Evolutionary conservation across 2,797 vertebrate species (phyloP), one percentile per base, ranked within the genome.

Genomic region (Glyptemys insculpta): DNA sequence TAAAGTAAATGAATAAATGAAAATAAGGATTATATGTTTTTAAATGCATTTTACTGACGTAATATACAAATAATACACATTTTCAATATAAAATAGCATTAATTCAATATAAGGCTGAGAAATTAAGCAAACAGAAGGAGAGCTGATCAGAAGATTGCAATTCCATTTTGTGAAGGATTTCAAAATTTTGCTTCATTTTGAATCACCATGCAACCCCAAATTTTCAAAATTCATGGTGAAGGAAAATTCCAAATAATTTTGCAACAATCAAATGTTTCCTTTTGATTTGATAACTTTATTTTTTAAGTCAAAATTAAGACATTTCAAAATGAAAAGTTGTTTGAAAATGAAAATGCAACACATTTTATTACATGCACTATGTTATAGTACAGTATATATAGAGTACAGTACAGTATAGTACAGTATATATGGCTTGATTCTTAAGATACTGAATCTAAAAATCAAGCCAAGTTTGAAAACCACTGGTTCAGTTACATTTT

Each of bases 11-110:
- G 44, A 50, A 57, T 4, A 86, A 37, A 49, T 3, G 2, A n/a
- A 25, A 52, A 65, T 1, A 76, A 1, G 50, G 3, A 44, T 0
- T 10, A 16, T 21, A 74, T 1, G 5, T 37, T 81, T 90, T 59
- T 57, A 83, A 83, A 10, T 10, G 1, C 0, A 7, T 91, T 88
- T 95, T 54, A 31, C 3, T 5, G 25, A 79, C 14, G 44, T 37
- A 74, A 89, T 89, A 94, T 54, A 62, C 0, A 54, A 87, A 53
- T 27, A 72, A 16, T 1, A 80, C 15, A 57, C 41, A 78, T 1
- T 62, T 88, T 25, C 5, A 76, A 50, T 6, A 74, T 2, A 15
- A 25, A 37, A 49, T 47, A 74, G 19, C 19, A 41, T 37, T 37
- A 37, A 11, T 68, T 72, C n/a, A 41, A 72, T 72, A n/a, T 37